A percentile compares a stretch with the other conserved stretches of the same genome.
phyloP scores from a whole-genome alignment of 2,888 invertebrate species.

The Molanna angustata region DNA sequence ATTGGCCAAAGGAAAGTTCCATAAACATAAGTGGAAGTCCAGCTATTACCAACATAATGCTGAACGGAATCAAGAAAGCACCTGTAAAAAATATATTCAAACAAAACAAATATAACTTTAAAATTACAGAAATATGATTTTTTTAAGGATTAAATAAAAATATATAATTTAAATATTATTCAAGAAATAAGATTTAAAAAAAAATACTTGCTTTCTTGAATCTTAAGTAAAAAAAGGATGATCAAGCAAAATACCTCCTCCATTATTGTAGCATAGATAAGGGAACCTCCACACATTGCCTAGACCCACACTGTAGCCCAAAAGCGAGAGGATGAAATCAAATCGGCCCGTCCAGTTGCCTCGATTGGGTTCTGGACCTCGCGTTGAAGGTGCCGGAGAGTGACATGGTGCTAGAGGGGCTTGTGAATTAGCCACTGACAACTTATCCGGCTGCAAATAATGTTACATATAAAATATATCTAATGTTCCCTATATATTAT shows the following conservation, averaged over 20 bases:
- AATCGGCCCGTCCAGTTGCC: constrained; percentile 75
- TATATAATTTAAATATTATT: neutral
- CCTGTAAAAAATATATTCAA: constrained; percentile 47
- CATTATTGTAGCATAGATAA: constrained; percentile 73
- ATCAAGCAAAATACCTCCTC: constrained; percentile 56
- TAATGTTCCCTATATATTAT: too few relatives aligned
- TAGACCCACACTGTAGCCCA: constrained; percentile 71
- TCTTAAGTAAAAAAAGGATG: neutral
- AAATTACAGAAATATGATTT: neutral
- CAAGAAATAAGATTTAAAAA: neutral
- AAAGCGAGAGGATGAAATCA: constrained; percentile 67
- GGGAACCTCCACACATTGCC: constrained; percentile 77
- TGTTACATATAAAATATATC: too few relatives aligned
- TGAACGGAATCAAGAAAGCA: constrained; percentile 81
- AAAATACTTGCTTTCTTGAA: neutral
- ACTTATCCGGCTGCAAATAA: constrained; percentile 43
- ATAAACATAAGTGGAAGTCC: constrained; percentile 81
- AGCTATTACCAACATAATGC: constrained; percentile 75
- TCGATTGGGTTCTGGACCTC: constrained; percentile 52
- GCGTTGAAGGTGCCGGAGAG: constrained; percentile 35
- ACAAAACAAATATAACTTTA: neutral
- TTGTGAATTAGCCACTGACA: constrained; percentile 49
- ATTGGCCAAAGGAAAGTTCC: constrained; percentile 84
- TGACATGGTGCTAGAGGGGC: constrained; percentile 41
- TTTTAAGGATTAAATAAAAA: neutral